Conservation (phyloP, 92 coral and sea anemone species). For the Nematostella vectensis region DNA sequence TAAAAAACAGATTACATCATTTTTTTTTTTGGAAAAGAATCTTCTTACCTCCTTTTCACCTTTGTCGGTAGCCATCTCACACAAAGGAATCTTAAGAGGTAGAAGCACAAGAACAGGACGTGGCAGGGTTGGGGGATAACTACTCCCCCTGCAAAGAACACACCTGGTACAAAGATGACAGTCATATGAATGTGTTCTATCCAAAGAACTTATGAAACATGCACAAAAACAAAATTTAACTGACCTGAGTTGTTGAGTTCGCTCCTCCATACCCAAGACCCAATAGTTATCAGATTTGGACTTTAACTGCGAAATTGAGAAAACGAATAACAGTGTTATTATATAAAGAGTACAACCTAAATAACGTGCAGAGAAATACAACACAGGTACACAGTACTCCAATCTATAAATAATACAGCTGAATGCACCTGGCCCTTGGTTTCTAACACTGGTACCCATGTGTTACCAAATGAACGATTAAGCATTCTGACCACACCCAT, state of each 20-base stretch:
- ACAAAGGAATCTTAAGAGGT: slow-evolving; percentile 83
- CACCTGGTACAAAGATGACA: slow-evolving; percentile 38
- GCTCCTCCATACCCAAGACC: slow-evolving; percentile 90
- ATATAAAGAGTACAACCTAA: too few relatives aligned
- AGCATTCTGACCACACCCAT: slow-evolving; percentile 69
- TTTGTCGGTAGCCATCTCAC: slow-evolving; percentile 92
- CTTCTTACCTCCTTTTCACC: slow-evolving; percentile 76
- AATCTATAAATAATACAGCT: not conserved
- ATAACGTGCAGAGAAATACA: too few relatives aligned
- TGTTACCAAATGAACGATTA: slow-evolving; percentile 61
- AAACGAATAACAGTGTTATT: too few relatives aligned
- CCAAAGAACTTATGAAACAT: not conserved
- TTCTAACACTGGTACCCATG: slow-evolving; percentile 78
- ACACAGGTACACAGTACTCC: not conserved
- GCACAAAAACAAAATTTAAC: not conserved
- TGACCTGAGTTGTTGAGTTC: slow-evolving; percentile 78
- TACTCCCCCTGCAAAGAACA: slow-evolving; percentile 81
- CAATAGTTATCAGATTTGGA: slow-evolving; percentile 90
- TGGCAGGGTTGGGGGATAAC: slow-evolving; percentile 86
- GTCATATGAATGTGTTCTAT: not conserved
- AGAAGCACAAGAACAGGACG: slow-evolving; percentile 81
- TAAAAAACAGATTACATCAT: too few relatives aligned
- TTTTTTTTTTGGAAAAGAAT: too few relatives aligned
- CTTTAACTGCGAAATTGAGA: slow-evolving; percentile 66
- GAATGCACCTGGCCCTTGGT: slow-evolving; percentile 60